Percentiles rank a stretch among this genome's conserved stretches.
Conservation (phyloP, 1,140 invertebrate species). For the Dendrolimus kikuchii region DNA sequence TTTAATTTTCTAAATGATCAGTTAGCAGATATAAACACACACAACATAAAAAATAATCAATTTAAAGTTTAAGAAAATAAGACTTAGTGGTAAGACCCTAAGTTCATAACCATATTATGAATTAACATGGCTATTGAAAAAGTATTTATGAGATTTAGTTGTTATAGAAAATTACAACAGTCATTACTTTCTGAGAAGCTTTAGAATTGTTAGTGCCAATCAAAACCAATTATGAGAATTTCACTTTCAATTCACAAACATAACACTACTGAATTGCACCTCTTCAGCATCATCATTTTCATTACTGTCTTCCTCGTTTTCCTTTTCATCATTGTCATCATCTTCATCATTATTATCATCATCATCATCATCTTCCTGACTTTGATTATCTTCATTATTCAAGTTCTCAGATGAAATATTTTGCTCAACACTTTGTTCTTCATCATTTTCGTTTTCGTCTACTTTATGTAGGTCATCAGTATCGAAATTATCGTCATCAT, state of each 20-base stretch:
- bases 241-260: constrained; percentile 10
- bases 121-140: too few species aligned
- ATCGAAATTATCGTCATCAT: constrained; percentile 16
- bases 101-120: too few species aligned
- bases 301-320: constrained; percentile 2
- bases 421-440: constrained; percentile 8
- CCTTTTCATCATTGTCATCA: constrained; percentile 18
- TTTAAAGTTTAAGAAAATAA: too few species aligned
- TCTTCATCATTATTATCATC: constrained; percentile 21
- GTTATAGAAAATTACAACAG: not conserved
- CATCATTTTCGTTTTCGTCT: constrained; percentile 25
- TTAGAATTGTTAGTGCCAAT: constrained; percentile 40
- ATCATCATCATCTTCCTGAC: constrained; percentile 25
- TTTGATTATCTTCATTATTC: constrained; percentile 21
- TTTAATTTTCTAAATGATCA: too few species aligned
- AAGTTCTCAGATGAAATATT: constrained; percentile 27
- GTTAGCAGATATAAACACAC: too few species aligned
- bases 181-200: constrained; percentile 21
- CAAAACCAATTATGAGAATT: constrained; percentile 15
- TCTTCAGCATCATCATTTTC: constrained; percentile 21
- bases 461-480: constrained; percentile 27
- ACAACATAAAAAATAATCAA: too few species aligned
- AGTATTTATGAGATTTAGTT: not conserved
- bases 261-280: constrained; percentile 23
- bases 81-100: too few species aligned